Evolutionary conservation across 2,888 invertebrate genomes (phyloP).

Genomic region (Leucophora obtusa): DNA sequence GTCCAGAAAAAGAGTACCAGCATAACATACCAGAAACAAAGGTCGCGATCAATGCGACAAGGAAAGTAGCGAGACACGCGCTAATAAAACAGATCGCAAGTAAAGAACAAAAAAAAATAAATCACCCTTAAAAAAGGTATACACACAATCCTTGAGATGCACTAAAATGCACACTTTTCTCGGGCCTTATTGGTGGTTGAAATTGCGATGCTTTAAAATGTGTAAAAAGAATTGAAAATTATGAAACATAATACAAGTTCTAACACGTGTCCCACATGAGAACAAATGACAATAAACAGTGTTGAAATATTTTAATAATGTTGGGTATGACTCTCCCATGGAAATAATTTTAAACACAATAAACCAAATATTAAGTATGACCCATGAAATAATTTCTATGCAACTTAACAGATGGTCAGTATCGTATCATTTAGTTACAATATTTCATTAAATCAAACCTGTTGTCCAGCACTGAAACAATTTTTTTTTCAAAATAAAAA

Average conservation of each 20-base stretch:
- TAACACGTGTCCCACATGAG: conserved; percentile 63
- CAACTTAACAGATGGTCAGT: neutral
- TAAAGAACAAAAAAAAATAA: conserved; percentile 25
- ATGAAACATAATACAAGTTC: conserved; percentile 1
- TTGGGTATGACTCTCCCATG: neutral
- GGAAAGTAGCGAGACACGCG: conserved; percentile 52
- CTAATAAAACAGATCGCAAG: conserved; percentile 48
- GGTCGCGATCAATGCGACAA: conserved; percentile 39
- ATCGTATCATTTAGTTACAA: neutral
- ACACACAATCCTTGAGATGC: conserved; percentile 17
- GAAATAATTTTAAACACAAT: neutral
- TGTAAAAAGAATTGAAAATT: conserved; percentile 7
- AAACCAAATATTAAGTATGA: neutral
- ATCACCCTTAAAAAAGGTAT: conserved; percentile 26
- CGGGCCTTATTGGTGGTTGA: conserved; percentile 14
- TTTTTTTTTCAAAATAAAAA: no score
- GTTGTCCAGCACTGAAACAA: no score
- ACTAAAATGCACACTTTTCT: conserved; percentile 11
- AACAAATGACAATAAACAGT: conserved; percentile 49
- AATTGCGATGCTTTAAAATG: conserved; percentile 15
- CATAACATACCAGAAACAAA: conserved; percentile 48
- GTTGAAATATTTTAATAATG: conserved; percentile 18
- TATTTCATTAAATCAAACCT: no score
- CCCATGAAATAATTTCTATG: neutral
- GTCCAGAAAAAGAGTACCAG: conserved; percentile 47